Base-by-base conservation (phyloP, 2,113 vertebrate genomes). In the Macrotus californicus region DNA sequence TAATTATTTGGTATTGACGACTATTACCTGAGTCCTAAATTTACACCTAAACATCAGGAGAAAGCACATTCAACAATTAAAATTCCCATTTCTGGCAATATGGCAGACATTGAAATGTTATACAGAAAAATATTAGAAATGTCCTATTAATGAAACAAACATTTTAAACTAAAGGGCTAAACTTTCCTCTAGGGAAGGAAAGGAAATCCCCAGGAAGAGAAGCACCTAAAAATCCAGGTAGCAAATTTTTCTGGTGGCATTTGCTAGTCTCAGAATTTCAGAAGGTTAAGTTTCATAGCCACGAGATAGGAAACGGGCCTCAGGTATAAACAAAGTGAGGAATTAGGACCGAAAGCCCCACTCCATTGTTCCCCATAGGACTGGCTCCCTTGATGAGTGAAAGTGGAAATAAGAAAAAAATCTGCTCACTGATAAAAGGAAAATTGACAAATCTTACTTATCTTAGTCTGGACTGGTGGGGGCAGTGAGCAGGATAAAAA, bases 91-190 rank as follows among this genome's bases (percentile, higher is more conserved):
- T 96, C 22, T 94, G 26, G 15, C 21, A 79, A 18, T 46, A 70
- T 94, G 31, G 7, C 36, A 82, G 43, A 86, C 48, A 46, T 81
- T 76, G 15, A 73, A 86, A 90, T 56, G 26, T 81, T 76, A 89
- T 52, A 84, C 10, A n/a, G 76, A 81, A 81, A 81, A 69, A 50
- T 89, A 50, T 46, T 88, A 89, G 81, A 96, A 75, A 76, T 82
- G 50, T 41, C 41, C 34, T 43, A 41, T 73, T 81, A 82, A 80
- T 54, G 21, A 73, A 81, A 86, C 21, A 84, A 31, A 66, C 2
- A 61, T 87, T 89, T 96, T 81, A 31, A 88, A 84, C n/a, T 61
- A 69, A 76, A 64, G 61, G 36, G 14, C 34, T 76, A 19, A 77
- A 54, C 54, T 79, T 39, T 29, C 5, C 22, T 72, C 46, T 91